Evolutionary conservation across 2,888 invertebrate species (phyloP), one percentile per base, ranked within the genome.

Genomic region (Drepana falcataria): DNA sequence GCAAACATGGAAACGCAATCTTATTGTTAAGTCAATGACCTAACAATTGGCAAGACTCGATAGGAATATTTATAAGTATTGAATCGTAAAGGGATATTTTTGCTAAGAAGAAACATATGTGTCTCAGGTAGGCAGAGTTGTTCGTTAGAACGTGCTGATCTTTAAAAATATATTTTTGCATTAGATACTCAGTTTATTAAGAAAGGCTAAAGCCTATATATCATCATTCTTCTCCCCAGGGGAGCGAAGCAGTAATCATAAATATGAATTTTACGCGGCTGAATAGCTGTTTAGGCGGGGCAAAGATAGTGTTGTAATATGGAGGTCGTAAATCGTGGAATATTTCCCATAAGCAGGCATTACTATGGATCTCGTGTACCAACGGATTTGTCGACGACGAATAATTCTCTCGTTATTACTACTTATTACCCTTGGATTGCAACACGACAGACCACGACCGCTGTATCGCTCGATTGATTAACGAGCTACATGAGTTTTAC

Each of bases 401-500:
- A 77, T 77, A 73, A 77, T 78, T 73, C 68, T 55, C 59, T 48
- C 49, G 44, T 41, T 47, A 48, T 52, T 52, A 51, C 60, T 59
- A 59, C 66, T 66, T 71, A 73, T 69, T 71, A 66, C 62, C 65
- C 63, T 65, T 61, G 59, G 59, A 57, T 84, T 81, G 75, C 80
- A 74, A 77, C 76, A 78, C 69, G 61, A 61, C 47, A 35, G 71
- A 48, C 65, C 68, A 75, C 76, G 77, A 81, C 66, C 72, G 70
- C 71, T 72, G 78, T 75, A 75, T 77, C 70, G 64, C 61, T 57
- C 66, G 73, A 79, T 81, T 81, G 79, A 81, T 82, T 80, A 79
- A 83, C 78, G 78, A 79, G 69, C 68, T 64, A 66, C 61, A 55
- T 56, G 61, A 53, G 66, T 60, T 65, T 65, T 79, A 79, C 73